Conservation (phyloP, 30 jellyfish, hydroid and myxozoan genomes). For the Aurelia coerulea region DNA sequence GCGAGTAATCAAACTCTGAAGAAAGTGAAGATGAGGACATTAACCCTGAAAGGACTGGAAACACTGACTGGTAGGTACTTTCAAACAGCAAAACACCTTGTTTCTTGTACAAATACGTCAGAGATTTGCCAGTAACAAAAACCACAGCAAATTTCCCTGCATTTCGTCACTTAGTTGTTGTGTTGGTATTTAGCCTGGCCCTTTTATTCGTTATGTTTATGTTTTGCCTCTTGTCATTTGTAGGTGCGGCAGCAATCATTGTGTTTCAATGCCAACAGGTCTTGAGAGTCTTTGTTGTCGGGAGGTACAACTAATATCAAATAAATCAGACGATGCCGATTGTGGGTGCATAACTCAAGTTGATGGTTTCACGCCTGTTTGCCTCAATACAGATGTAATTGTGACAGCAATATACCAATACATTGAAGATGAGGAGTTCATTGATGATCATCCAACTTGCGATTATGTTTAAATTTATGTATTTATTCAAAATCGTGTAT, state of each 20-base stretch:
- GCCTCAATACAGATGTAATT: constrained; percentile 29
- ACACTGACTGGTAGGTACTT: constrained; percentile 28
- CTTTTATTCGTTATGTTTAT: background rate
- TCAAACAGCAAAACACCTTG: background rate
- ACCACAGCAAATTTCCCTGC: background rate
- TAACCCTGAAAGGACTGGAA: constrained; percentile 12
- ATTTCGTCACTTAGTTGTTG: background rate
- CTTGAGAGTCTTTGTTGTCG: constrained; percentile 21
- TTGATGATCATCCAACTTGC: constrained; percentile 37
- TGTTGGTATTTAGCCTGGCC: constrained; percentile 17
- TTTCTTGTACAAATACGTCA: background rate
- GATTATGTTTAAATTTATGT: background rate
- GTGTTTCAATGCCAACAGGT: constrained; percentile 31
- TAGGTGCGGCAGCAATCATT: constrained; percentile 18
- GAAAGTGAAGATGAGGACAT: constrained; percentile 27
- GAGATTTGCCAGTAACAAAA: background rate
- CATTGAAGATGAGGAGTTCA: constrained; percentile 46
- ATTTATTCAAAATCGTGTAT: no score
- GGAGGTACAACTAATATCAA: constrained; percentile 8
- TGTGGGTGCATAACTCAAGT: constrained; percentile 39
- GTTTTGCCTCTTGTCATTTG: no score
- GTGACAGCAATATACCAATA: constrained; percentile 43
- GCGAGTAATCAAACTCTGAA: background rate
- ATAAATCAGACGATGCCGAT: constrained; percentile 17
- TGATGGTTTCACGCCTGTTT: constrained; percentile 35